Percentiles rank a stretch among this genome's conserved stretches.
These are phyloP conservation scores for Oligia strigilis DNA, from an alignment of 2,888 invertebrate species.

Conservation along the genomic window DNA sequence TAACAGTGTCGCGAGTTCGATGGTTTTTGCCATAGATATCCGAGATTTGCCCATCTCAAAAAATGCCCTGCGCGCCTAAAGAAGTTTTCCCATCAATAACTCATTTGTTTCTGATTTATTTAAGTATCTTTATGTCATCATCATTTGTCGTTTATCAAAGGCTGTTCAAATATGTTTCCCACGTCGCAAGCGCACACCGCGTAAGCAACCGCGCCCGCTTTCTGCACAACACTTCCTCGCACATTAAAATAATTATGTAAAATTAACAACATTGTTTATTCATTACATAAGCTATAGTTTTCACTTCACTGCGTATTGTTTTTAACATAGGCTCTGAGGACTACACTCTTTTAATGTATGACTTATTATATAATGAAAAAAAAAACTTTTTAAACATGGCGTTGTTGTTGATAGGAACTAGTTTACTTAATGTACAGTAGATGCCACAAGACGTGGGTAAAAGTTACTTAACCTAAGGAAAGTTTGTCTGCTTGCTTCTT, in stretches of 20 bases:
- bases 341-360: constrained; percentile 34
- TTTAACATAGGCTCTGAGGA: constrained; percentile 34
- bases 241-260: constrained; percentile 66
- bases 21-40: too few species aligned
- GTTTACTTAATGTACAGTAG: constrained; percentile 32
- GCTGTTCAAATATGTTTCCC: background rate
- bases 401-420: constrained; percentile 35
- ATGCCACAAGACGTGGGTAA: constrained; percentile 30
- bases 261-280: constrained; percentile 62
- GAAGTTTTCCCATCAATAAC: too few species aligned
- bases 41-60: too few species aligned
- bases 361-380: constrained; percentile 43
- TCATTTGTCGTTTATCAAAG: background rate
- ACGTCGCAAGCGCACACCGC: background rate
- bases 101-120: background rate
- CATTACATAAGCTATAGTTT: constrained; percentile 63
- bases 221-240: constrained; percentile 7
- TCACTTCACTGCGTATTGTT: constrained; percentile 66
- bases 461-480: constrained; percentile 46
- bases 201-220: constrained; percentile 23
- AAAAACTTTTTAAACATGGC: constrained; percentile 14
- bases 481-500: constrained; percentile 31
- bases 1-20: too few species aligned
- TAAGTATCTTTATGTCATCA: background rate
- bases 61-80: too few species aligned